Percentiles rank a stretch among this genome's conserved stretches.
Evolutionary conservation across 2,113 vertebrate genomes (phyloP).

Genomic region (Rafetus swinhoei): DNA sequence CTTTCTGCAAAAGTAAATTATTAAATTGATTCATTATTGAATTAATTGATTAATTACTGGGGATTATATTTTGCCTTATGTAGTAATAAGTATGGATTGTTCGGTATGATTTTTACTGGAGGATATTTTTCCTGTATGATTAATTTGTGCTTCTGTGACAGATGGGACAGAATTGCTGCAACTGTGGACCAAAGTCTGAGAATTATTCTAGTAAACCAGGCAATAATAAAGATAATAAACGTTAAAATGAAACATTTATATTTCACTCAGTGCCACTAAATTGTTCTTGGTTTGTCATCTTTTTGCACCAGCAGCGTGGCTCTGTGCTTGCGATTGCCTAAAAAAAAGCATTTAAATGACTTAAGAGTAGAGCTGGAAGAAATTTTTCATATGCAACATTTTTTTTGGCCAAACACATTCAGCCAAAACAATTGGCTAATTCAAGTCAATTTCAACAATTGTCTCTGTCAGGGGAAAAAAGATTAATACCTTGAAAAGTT

Average conservation of each 20-base stretch:
- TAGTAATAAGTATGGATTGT: neutral
- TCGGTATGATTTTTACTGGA: neutral
- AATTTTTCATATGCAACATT: neutral
- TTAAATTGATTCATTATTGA: neutral
- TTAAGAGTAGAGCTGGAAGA: conserved; percentile 22
- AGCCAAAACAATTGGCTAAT: neutral
- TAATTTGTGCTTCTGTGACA: conserved; percentile 32
- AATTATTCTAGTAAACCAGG: conserved; percentile 26
- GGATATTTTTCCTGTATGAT: conserved; percentile 37
- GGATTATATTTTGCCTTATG: neutral
- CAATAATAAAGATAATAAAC: conserved; percentile 41
- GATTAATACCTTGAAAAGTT: neutral
- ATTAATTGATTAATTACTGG: neutral
- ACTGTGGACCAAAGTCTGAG: conserved; percentile 22
- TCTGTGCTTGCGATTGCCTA: conserved; percentile 9
- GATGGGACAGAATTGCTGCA: conserved; percentile 33
- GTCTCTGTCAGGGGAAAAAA: neutral
- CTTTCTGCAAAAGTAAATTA: neutral
- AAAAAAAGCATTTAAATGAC: conserved; percentile 18
- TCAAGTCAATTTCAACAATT: neutral
- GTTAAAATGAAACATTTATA: conserved; percentile 50
- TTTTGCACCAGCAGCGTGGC: neutral
- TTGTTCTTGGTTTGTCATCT: neutral
- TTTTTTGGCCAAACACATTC: neutral
- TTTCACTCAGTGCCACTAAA: conserved; percentile 21